phyloP scores from a whole-genome alignment of 2,113 vertebrate species.

The western clawed frog (Xenopus tropicalis) region DNA sequence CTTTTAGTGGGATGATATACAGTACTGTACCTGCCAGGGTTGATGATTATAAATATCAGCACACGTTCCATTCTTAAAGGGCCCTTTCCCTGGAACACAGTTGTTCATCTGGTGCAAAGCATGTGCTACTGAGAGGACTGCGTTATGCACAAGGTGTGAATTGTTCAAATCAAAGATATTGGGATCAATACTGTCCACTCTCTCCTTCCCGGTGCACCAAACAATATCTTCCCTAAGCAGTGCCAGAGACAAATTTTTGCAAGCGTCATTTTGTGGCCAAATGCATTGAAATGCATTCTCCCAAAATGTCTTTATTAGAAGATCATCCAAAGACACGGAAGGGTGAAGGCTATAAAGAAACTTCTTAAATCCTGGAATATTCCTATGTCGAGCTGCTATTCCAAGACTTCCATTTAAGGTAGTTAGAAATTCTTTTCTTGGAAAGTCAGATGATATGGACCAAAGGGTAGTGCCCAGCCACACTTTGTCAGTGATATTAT shows the following conservation, averaged over 20 bases:
- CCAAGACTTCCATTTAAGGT: conserved; percentile 36
- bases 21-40: conserved; percentile 24
- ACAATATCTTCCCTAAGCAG: neutral
- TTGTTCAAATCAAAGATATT: conserved; percentile 16
- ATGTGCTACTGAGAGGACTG: conserved; percentile 20
- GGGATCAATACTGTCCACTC: conserved; percentile 23
- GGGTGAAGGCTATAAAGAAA: conserved; percentile 28
- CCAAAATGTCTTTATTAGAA: conserved; percentile 31
- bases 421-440: conserved; percentile 18
- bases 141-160: conserved; percentile 22
- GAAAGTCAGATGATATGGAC: conserved; percentile 29
- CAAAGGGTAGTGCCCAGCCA: conserved; percentile 17
- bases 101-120: conserved; percentile 27
- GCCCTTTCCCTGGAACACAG: conserved; percentile 14
- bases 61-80: conserved; percentile 23
- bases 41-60: conserved; percentile 15
- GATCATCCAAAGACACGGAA: conserved; percentile 19
- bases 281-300: conserved; percentile 24
- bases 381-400: neutral
- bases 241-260: neutral
- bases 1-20: neutral
- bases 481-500: conserved; percentile 23
- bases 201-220: conserved; percentile 31
- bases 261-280: neutral
- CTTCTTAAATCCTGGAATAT: conserved; percentile 31